Base-by-base conservation (phyloP, 2,797 vertebrate species). In the Pipistrellus pygmaeus region DNA sequence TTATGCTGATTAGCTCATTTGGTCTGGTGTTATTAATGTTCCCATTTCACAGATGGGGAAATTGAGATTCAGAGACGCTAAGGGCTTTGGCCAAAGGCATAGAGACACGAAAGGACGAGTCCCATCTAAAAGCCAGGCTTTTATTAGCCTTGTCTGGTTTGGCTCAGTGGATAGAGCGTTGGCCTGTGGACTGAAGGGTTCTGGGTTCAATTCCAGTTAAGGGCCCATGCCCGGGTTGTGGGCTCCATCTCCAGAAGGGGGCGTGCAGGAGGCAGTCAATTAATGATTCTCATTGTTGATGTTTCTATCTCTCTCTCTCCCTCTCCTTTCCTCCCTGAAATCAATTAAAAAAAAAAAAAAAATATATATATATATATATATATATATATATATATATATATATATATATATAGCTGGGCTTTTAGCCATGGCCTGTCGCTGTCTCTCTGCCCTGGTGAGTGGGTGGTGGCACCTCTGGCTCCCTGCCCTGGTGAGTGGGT, bases 31-130 rank as follows among this genome's bases (percentile, higher is more conserved):
- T 77, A 53, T 78, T 71, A 64, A 72, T 9, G 25, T 51, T 78
- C 78, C 89, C 85, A 83, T 93, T 95, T 91, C 77, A 85, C 60
- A 72, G 85, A 62, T 57, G 21, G 57, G 21, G 38, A 96, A 53
- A 82, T 21, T 44, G 41, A 82, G 32, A 18, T 27, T 85, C 73
- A 88, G 72, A 69, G 51, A 51, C 51, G 48, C 38, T 27, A 88
- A 93, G 32, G 44, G 55, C 53, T 88, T 90, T 77, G 78, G 30
- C 38, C 44, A 83, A 84, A 25, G n/a, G 18, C 21, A 60, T 15
- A 27, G 4, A 68, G 80, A 44, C 23, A 12, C 32, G 77, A 18
- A 87, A 77, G 62, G 48, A 90, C n/a, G 20, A 85, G 48, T 86
- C 85, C 32, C 35, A 46, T 69, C 30, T 41, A n/a, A 85, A 93